Evolutionary conservation across 2,113 vertebrate species (phyloP).

Genomic region (Nothocercus nigrocapillus): DNA sequence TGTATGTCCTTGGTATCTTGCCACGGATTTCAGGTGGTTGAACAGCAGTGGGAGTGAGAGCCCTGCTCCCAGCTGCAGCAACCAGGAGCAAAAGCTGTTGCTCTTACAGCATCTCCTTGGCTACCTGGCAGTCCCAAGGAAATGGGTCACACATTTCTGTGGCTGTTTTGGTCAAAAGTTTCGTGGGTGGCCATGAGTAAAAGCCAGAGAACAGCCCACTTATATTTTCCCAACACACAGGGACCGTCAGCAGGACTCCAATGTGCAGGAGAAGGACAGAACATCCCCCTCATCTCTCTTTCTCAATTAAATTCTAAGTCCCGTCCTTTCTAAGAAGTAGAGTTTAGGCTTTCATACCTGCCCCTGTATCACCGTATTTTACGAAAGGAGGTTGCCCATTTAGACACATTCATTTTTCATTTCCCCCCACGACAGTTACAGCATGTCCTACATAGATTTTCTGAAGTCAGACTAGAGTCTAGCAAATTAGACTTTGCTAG

Average conservation of each 20-base stretch:
- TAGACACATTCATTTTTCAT: background rate
- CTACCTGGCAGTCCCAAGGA: too few species aligned
- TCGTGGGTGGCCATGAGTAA: background rate
- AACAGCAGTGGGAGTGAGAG: background rate
- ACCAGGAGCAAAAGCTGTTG: background rate
- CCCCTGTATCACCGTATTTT: background rate
- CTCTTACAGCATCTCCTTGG: background rate
- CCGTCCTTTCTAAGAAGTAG: background rate
- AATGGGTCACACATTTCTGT: accelerated
- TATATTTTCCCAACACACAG: background rate
- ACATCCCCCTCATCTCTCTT: accelerated
- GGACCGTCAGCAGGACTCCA: background rate
- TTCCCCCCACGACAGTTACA: background rate
- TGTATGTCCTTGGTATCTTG: background rate
- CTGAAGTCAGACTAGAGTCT: background rate
- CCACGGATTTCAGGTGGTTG: background rate
- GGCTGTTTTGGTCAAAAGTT: background rate
- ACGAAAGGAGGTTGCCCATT: background rate
- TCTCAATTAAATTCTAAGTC: background rate
- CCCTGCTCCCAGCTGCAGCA: background rate
- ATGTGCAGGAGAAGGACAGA: background rate
- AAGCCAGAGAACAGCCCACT: background rate
- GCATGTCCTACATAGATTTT: background rate
- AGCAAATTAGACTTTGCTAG: background rate
- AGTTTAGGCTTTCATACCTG: background rate